Conservation (phyloP, 2,113 vertebrate genomes). For the Plotosus lineatus region DNA sequence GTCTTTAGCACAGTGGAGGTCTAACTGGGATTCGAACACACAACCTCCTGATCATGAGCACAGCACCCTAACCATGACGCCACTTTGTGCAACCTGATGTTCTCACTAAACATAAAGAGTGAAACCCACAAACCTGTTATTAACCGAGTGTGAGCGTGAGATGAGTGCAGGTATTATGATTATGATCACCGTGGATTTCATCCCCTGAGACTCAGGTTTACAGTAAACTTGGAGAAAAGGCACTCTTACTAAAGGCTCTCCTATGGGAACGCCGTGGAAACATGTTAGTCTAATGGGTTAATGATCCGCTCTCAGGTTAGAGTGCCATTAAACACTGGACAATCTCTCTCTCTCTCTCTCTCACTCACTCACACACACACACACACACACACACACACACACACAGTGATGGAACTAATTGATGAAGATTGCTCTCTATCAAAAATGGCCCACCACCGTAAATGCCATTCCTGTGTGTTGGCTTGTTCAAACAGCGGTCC, state of each 20-base stretch:
- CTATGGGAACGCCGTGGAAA: conserved; percentile 44
- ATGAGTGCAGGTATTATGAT: conserved; percentile 8
- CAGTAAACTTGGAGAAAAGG: conserved; percentile 42
- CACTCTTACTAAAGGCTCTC: conserved; percentile 33
- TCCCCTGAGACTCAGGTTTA: conserved; percentile 37
- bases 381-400: conserved; percentile 32
- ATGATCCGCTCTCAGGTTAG: conserved; percentile 57
- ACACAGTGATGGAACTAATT: conserved; percentile 43
- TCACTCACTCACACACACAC: background rate
- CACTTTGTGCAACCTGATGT: background rate
- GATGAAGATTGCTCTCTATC: conserved; percentile 52
- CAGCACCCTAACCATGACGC: too few relatives aligned
- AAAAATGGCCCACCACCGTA: conserved; percentile 48
- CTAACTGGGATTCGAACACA: too few relatives aligned
- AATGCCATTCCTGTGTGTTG: conserved; percentile 60
- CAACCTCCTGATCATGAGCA: too few relatives aligned
- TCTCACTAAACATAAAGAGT: conserved; percentile 16
- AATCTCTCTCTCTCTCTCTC: conserved; percentile 49
- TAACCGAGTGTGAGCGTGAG: background rate
- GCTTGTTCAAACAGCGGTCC: conserved; percentile 63
- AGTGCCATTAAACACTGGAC: conserved; percentile 53
- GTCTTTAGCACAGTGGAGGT: background rate
- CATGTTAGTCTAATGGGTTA: conserved; percentile 58
- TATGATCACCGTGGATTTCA: conserved; percentile 32
- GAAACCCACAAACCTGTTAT: conserved; percentile 24